Evolutionary conservation across 2,113 vertebrate species (phyloP), one percentile per base, ranked within the genome.

Genomic region (Chamaea fasciata): DNA sequence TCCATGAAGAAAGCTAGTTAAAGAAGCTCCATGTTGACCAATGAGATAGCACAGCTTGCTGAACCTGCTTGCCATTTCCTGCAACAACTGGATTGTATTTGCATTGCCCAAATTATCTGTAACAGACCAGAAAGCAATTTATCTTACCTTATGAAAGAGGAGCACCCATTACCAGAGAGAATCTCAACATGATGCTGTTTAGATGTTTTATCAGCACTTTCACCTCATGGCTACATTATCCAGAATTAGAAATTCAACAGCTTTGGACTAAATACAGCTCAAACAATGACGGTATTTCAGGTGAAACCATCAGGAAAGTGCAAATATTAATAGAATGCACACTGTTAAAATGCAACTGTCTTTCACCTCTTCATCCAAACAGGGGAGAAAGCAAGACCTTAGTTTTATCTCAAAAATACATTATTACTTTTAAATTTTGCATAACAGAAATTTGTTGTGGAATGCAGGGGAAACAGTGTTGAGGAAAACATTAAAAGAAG

Each of bases 41-140:
- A 98, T 99, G 49, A 99, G 97, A 96, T 99, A 99, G 96, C 99
- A 99, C 64, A 99, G 94, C 79, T 98, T 98, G 97, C 98, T 98
- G 96, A 99, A 99, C 12, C 97, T 97, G 65, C 98, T 98, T 22
- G 98, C 98, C 90, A 99, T 97, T 47, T 98, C 98, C 96, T 99
- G 99, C 90, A 99, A 96, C 69, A 99, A 97, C 42, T 98, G 98
- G 37, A 98, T 87, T 81, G 97, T 77, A 56, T 95, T 96, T 55
- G 96, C 86, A 8, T 96, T 94, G 75, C 98, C 98, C 97, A 99
- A 97, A 82, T 98, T 98, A 84, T 99, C 99, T 99, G 97, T 73
- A 96, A 97, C 33, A 96, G 59, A 96, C 28, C 75, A 96, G 68
- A 95, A 91, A 79, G 42, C 41, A 89, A 42, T 88, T 87, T 20